These are phyloP conservation scores for Slavum lentiscoides DNA, from an alignment of 2,888 invertebrate genomes.

Conservation along the genomic window DNA sequence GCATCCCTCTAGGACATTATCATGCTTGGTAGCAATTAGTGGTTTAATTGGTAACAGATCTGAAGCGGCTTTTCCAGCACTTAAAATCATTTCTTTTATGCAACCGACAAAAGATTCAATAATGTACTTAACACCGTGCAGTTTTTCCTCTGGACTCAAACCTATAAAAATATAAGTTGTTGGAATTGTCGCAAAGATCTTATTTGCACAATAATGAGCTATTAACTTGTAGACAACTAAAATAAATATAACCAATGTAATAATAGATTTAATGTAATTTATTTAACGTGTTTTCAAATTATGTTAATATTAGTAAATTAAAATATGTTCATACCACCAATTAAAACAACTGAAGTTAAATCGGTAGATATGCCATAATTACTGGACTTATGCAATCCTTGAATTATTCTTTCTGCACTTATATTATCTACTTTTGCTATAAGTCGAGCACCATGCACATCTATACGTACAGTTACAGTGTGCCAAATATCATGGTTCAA, in stretches of 20 bases:
- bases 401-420: constrained; percentile 75
- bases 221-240: too few species aligned
- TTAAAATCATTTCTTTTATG: constrained; percentile 82
- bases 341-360: constrained; percentile 82
- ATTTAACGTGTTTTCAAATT: background rate
- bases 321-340: constrained; percentile 70
- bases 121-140: constrained; percentile 88
- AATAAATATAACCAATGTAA: too few species aligned
- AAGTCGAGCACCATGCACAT: constrained; percentile 81
- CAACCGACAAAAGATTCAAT: constrained; percentile 92
- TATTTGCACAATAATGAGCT: too few species aligned
- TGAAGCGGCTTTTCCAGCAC: constrained; percentile 83
- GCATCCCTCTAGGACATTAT: constrained; percentile 88
- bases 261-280: too few species aligned
- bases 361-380: constrained; percentile 86
- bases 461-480: constrained; percentile 81
- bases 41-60: constrained; percentile 80
- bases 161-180: constrained; percentile 62
- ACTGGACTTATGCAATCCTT: constrained; percentile 80
- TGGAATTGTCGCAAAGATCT: too few species aligned
- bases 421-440: constrained; percentile 84
- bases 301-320: background rate
- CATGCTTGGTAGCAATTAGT: constrained; percentile 82
- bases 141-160: constrained; percentile 82
- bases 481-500: constrained; percentile 90